Conservation (phyloP, 2,797 vertebrate species). For the Helarctos malayanus region DNA sequence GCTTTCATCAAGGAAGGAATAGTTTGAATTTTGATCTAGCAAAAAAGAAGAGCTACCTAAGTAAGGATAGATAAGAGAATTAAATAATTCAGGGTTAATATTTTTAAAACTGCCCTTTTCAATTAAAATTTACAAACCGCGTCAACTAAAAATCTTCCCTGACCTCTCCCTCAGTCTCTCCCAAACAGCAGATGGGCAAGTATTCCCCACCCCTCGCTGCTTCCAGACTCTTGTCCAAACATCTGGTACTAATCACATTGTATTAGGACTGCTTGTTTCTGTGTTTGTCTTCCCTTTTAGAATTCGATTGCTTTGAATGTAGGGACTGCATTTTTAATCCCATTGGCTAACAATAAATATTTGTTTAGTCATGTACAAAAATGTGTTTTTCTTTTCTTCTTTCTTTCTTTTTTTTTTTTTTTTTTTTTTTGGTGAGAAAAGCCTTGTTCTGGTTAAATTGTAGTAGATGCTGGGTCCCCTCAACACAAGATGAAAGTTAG, state of each 20-base stretch:
- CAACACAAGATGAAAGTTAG: conserved; percentile 23
- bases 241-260: conserved; percentile 58
- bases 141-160: not conserved
- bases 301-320: conserved; percentile 46
- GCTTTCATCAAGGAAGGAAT: not conserved
- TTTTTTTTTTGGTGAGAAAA: not conserved
- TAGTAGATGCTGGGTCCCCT: not conserved
- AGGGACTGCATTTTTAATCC: conserved; percentile 54
- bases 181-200: not conserved
- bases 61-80: conserved; percentile 4
- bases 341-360: conserved; percentile 65
- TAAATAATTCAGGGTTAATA: conserved; percentile 16
- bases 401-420: not conserved
- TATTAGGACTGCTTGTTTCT: conserved; percentile 36
- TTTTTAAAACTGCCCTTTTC: conserved; percentile 15
- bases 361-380: conserved; percentile 67
- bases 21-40: not conserved
- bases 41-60: not conserved
- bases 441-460: conserved; percentile 22
- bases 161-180: not conserved
- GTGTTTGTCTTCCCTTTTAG: conserved; percentile 41
- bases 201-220: not conserved
- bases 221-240: conserved; percentile 8
- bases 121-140: not conserved
- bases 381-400: conserved; percentile 56